A percentile compares a stretch with the other conserved stretches of the same genome.
These are phyloP conservation scores for Nerophis ophidion DNA, from an alignment of 2,113 vertebrate genomes.

Conservation along the genomic window DNA sequence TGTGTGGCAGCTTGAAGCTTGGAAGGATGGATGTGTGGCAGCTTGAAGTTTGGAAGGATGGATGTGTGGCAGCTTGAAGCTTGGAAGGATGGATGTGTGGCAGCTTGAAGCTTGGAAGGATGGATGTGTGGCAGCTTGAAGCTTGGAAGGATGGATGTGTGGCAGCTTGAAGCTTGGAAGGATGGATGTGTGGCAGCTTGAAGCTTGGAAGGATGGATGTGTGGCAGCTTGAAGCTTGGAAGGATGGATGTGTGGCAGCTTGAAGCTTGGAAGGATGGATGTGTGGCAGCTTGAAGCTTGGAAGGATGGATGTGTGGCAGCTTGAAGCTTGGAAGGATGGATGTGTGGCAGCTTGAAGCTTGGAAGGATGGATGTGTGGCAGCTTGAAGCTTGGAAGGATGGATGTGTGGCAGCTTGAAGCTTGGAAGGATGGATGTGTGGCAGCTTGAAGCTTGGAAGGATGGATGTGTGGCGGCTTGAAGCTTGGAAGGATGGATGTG, in stretches of 20 bases:
- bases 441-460: conserved; percentile 43
- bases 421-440: too few species aligned
- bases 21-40: conserved; percentile 25
- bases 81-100: conserved; percentile 24
- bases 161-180: conserved; percentile 44
- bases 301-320: too few species aligned
- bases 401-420: conserved; percentile 39
- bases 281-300: conserved; percentile 39
- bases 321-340: conserved; percentile 33
- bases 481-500: too few species aligned
- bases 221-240: conserved; percentile 42
- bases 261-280: conserved; percentile 29
- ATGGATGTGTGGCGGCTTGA: conserved; percentile 35
- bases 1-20: too few species aligned
- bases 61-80: too few species aligned
- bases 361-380: too few species aligned
- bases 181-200: too few species aligned
- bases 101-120: conserved; percentile 44
- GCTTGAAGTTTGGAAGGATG: conserved; percentile 43
- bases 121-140: too few species aligned
- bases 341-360: conserved; percentile 40
- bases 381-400: conserved; percentile 37
- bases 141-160: conserved; percentile 27
- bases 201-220: conserved; percentile 26
- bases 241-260: too few species aligned